Evolutionary conservation across 1,140 invertebrate species (phyloP), one percentile per base, ranked within the genome.

Genomic region (Euura lappo): DNA sequence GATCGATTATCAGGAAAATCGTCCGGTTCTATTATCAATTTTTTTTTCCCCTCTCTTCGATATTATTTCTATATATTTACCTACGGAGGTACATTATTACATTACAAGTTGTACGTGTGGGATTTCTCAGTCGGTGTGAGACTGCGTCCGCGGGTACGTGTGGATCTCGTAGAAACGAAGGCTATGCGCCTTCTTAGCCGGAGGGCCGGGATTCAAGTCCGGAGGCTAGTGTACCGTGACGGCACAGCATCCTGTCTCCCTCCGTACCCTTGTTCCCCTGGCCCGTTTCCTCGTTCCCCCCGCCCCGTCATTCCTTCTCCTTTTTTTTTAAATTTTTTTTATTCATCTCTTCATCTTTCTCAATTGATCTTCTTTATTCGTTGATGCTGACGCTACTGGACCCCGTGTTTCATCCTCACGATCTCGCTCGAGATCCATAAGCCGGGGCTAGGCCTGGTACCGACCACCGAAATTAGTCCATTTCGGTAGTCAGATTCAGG

Each of bases 181-280:
- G 65, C n/a, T 67, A 80, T 76, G 71, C 70, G 73, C 71, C 73
- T 77, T 75, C 77, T 77, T 82, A 77, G 79, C 82, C 81, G 77
- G 80, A 85, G 82, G 82, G 79, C 77, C 76, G 78, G 79, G 82
- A 85, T 83, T 84, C 83, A 83, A 83, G 83, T 83, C 82, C 81
- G 78, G 81, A 82, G 83, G 79, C 82, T 81, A 85, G 82, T 83
- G 79, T 85, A 84, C 83, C 83, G 81, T 85, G 83, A 85, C 83
- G 83, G 80, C 79, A 77, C 82, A 84, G 82, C 83, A 85, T 84
- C 79, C 80, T 79, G 76, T 68, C 72, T 70, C 71, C 45, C 74
- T 69, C 71, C 64, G 64, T 60, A 44, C 43, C 69, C 72, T 71
- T 69, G 69, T 71, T 28, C 28, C 28, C n/a, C 71, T 70, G 60